Evolutionary conservation across 2,797 vertebrate genomes (phyloP), one percentile per base, ranked within the genome.

Genomic region (Thripadectes ignobilis): DNA sequence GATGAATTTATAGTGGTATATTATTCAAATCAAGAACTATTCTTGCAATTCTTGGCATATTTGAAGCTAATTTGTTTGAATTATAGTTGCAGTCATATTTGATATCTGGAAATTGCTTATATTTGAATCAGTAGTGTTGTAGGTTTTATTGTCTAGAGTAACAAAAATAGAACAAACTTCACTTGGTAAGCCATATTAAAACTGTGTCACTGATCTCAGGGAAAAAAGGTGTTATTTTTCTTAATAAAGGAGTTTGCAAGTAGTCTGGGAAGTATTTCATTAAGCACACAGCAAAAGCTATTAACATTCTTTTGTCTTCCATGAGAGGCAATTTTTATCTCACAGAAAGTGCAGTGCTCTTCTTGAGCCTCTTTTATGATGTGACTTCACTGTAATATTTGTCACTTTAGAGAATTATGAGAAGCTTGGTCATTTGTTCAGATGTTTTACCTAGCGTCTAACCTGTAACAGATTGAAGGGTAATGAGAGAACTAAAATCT

Each of bases 281-380:
- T 85, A 85, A 76, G 63, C 58, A 66, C 29, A 59, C 14, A 55
- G 21, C 14, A 76, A 58, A 86, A 81, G 34, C 51, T 76, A 32
- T 90, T 86, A 88, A 72, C 88, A 78, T 59, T 72, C 58, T 75
- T 94, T 90, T 89, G 52, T 74, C 68, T 82, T 74, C 68, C 51
- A 38, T 74, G 52, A 71, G 74, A 75, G 59, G 71, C 21, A 79
- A 65, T 80, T 82, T 72, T 89, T 69, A 49, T 72, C 34, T 91
- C 34, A 29, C 41, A 73, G 68, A 46, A 85, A 92, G 45, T 46
- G 34, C 34, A 49, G 0, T 27, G 23, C 11, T 77, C 26, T 82
- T 82, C 43, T 74, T 79, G 30, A 87, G n/a, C 36, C n/a, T 49
- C 48, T 77, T 73, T 63, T 63, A 18, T 74, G 23, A 63, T 58